These are phyloP conservation scores for Apolygus lucorum DNA, from an alignment of 1,140 invertebrate species.

Conservation along the genomic window DNA sequence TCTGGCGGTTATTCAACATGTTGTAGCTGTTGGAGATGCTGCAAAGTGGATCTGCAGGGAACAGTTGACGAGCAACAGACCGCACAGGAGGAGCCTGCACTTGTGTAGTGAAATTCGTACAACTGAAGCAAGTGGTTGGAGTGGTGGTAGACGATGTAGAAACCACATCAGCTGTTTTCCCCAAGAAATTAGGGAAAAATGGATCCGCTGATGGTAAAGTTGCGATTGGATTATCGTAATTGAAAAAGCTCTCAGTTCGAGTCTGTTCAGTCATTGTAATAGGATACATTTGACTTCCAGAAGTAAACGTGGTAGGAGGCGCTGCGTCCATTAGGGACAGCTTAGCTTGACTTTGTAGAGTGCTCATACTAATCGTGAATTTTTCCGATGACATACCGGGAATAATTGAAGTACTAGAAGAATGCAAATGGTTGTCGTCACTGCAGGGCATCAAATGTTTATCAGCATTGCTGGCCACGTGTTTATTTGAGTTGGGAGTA, in stretches of 20 bases:
- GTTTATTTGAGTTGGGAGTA: too few species aligned
- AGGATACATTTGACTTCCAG: background rate
- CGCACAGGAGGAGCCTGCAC: background rate
- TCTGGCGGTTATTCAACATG: background rate
- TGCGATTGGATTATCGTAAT: background rate
- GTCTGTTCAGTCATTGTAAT: background rate
- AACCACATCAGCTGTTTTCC: background rate
- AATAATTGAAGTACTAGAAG: too few species aligned
- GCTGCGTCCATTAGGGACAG: too few species aligned
- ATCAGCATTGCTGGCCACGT: too few species aligned
- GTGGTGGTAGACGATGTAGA: background rate
- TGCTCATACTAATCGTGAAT: too few species aligned
- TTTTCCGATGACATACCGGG: too few species aligned
- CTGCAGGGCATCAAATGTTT: too few species aligned
- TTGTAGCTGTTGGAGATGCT: background rate
- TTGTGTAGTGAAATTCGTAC: background rate
- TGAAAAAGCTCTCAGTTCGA: background rate
- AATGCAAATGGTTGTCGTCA: too few species aligned
- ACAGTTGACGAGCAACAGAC: conserved; percentile 1
- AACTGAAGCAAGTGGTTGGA: background rate
- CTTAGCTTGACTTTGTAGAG: too few species aligned
- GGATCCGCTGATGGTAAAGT: background rate
- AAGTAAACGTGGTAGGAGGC: background rate
- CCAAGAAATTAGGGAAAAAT: background rate
- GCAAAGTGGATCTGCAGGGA: background rate